Base-by-base conservation (phyloP, 2,797 vertebrate genomes). In the Aldrovandia affinis region DNA sequence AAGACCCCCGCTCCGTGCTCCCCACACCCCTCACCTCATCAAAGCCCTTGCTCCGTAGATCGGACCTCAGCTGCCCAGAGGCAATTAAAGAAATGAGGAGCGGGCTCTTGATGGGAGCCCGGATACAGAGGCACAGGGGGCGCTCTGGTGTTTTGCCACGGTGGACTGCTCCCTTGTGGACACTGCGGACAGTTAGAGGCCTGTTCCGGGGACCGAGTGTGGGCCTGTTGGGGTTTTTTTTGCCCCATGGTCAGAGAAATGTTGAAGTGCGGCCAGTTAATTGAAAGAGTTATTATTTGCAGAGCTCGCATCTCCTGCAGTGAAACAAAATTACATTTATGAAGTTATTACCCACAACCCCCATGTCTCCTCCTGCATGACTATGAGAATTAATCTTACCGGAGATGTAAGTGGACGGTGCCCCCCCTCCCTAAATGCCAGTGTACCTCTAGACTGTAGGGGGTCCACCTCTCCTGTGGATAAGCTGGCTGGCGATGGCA, bases 11-110 rank as follows among this genome's bases (percentile, higher is more conserved):
- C 12, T 33, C 4, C 52, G 30, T 20, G 52, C 20, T 28, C 10
- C 55, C 42, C 22, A 2, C 22, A 7, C 59, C 55, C n/a, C 82
- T 84, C 63, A 44, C 78, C 55, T 28, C 70, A 55, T 79, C 47
- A 30, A 54, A 57, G 57, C 3, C 33, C 33, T 20, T 18, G 10
- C 36, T 30, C 68, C 5, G 68, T 63, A 42, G 39, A 50, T 20
- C 50, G 61, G 39, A 9, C 33, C 30, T 50, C 44, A 81, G 61
- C n/a, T 30, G 36, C 63, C 63, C 22, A 47, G 81, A 33, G 54
- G 36, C 81, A 81, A 47, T 81, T 65, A 30, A 68, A 68, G 28
- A 81, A 28, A 61, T 81, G 57, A 57, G 39, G 70, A 75, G 70
- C 39, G 39, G 39, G 20, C 22, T 42, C 39, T 75, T 75, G 70